phyloP scores from a whole-genome alignment of 2,113 vertebrate genomes.

The Willisornis vidua region DNA sequence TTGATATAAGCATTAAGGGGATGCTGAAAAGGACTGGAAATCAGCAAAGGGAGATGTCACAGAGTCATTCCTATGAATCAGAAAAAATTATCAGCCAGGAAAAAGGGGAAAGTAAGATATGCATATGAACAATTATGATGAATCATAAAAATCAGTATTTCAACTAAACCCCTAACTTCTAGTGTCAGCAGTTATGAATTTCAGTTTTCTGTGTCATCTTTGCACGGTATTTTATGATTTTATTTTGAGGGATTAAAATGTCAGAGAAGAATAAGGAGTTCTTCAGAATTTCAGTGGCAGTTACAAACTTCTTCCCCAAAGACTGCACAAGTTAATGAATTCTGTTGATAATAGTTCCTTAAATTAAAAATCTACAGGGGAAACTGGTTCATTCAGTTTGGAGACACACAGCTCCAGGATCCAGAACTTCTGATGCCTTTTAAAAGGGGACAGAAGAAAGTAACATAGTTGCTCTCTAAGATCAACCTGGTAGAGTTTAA shows the following conservation, averaged over 20 bases:
- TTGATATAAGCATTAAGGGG: neutral
- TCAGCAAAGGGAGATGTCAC: neutral
- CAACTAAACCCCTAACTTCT: neutral
- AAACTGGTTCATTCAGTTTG: neutral
- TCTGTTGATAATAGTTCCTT: neutral
- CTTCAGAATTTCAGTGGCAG: neutral
- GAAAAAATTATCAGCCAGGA: neutral
- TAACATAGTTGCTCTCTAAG: neutral
- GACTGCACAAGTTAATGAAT: neutral
- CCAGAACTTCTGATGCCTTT: neutral
- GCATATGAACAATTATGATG: accelerated
- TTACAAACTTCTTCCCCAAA: neutral
- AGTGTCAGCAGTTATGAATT: neutral
- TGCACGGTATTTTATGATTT: neutral
- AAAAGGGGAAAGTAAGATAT: neutral
- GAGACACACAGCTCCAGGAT: neutral
- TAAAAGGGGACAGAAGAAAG: neutral
- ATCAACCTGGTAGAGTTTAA: neutral
- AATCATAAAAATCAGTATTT: neutral
- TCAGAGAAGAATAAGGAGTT: neutral
- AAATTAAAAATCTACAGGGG: neutral
- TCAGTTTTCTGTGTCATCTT: neutral
- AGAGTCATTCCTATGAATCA: neutral
- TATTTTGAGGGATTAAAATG: neutral
- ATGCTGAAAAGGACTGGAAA: neutral